Evolutionary conservation across 2,797 vertebrate genomes (phyloP).

Genomic region (Champsocephalus esox): DNA sequence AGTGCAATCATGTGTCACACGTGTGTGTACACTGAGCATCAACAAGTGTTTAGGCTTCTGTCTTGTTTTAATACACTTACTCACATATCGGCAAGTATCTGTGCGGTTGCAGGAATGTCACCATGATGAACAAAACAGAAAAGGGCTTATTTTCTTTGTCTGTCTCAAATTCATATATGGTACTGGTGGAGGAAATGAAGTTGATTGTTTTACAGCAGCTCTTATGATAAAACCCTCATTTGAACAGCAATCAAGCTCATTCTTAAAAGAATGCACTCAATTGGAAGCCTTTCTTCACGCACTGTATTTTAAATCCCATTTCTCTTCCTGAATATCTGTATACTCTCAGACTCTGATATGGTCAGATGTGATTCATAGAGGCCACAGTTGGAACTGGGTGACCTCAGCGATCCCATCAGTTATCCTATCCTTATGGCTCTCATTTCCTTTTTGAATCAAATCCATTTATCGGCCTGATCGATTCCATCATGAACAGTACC

Average conservation of each 20-base stretch:
- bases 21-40: constrained; percentile 35
- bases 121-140: neutral
- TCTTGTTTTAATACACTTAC: constrained; percentile 1
- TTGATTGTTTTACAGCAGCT: constrained; percentile 57
- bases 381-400: constrained; percentile 17
- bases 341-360: neutral
- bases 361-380: neutral
- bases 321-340: neutral
- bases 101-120: constrained; percentile 19
- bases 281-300: neutral
- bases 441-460: constrained; percentile 56
- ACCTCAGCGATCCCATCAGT: constrained; percentile 32
- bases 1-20: constrained; percentile 59
- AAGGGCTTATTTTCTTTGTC: neutral
- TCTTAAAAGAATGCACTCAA: neutral
- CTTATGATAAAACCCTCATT: constrained; percentile 7
- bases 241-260: no score
- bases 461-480: constrained; percentile 10
- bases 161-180: constrained; percentile 15
- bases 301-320: neutral
- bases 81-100: constrained; percentile 1
- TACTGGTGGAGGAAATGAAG: constrained; percentile 2
- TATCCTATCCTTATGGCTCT: constrained; percentile 46
- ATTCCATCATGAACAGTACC: neutral
- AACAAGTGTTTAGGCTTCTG: constrained; percentile 20